These are phyloP conservation scores for Parthenolecanium corni DNA, from an alignment of 2,888 invertebrate species.

Conservation along the genomic window DNA sequence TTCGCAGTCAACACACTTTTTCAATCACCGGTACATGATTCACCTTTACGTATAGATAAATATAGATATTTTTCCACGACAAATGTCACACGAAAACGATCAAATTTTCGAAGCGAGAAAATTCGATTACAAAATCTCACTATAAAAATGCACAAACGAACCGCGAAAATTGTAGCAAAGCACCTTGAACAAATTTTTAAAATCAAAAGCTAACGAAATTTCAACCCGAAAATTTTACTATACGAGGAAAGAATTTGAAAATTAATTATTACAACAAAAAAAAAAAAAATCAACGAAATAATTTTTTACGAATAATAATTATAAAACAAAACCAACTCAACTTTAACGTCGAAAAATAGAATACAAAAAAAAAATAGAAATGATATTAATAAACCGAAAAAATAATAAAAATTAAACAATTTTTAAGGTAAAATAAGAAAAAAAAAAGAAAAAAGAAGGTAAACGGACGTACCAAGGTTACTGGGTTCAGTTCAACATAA, in stretches of 20 bases:
- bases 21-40: too few species aligned
- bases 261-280: not conserved
- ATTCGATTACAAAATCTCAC: too few species aligned
- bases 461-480: conserved; percentile 27
- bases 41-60: too few species aligned
- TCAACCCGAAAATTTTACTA: not conserved
- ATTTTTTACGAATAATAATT: not conserved
- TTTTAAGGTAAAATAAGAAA: conserved; percentile 7
- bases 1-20: too few species aligned
- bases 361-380: not conserved
- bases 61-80: too few species aligned
- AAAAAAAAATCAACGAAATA: not conserved
- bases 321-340: conserved; percentile 2
- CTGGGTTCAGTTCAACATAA: conserved; percentile 27
- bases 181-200: not conserved
- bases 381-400: conserved; percentile 2
- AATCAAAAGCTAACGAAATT: not conserved
- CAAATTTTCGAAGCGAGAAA: too few species aligned
- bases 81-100: too few species aligned
- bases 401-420: not conserved
- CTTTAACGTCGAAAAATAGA: not conserved
- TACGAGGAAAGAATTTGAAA: not conserved
- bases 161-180: not conserved
- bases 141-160: too few species aligned
- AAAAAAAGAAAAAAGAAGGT: conserved; percentile 15